Conservation (phyloP, 1,140 invertebrate genomes). For the Drosophila triauraria region DNA sequence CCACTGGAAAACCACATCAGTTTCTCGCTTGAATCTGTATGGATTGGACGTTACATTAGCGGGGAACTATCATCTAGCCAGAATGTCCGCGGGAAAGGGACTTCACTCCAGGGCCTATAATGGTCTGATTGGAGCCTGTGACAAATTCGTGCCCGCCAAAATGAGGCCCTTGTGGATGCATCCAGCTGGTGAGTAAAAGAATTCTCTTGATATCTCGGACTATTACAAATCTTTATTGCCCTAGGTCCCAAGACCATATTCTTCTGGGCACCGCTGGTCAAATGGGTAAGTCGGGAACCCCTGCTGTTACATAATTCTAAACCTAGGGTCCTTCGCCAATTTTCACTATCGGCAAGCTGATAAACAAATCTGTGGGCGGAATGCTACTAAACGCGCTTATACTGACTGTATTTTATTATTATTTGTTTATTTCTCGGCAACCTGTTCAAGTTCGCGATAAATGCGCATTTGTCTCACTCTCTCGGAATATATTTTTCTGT, state of each 20-base stretch:
- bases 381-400: conserved; percentile 5
- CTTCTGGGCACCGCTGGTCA: conserved; percentile 47
- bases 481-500: conserved; percentile 10
- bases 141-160: conserved; percentile 44
- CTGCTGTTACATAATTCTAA: conserved; percentile 23
- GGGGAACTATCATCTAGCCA: background rate
- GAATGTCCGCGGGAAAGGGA: conserved; percentile 31
- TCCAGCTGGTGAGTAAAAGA: conserved; percentile 25
- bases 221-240: background rate
- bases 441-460: conserved; percentile 21
- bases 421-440: conserved; percentile 42
- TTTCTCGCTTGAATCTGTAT: background rate
- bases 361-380: conserved; percentile 47
- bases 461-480: conserved; percentile 15
- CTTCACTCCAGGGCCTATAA: conserved; percentile 36
- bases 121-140: conserved; percentile 23
- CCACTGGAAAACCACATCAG: conserved; percentile 8
- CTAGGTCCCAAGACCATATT: conserved; percentile 49
- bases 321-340: conserved; percentile 28
- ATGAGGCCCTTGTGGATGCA: conserved; percentile 49
- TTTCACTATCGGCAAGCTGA: conserved; percentile 33
- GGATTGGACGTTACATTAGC: conserved; percentile 4
- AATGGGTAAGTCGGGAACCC: conserved; percentile 41
- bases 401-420: conserved; percentile 37
- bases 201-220: fast-evolving